A percentile compares a stretch with the other conserved stretches of the same genome.
These are phyloP conservation scores for Biston stratarius DNA, from an alignment of 2,888 invertebrate species.

Conservation along the genomic window DNA sequence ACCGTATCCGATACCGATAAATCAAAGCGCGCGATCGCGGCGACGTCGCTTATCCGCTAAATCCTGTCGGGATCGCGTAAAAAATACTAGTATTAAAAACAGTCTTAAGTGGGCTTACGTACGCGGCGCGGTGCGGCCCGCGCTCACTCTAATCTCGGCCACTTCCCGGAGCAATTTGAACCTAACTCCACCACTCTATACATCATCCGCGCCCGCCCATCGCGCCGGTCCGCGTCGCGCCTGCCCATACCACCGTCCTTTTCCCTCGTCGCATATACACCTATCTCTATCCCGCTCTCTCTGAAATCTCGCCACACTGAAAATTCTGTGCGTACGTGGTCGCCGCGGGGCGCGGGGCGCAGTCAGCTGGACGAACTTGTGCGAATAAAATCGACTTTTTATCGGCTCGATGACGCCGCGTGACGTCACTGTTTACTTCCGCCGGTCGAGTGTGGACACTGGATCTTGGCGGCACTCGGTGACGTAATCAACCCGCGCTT, in stretches of 20 bases:
- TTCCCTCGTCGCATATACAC: conserved; percentile 50
- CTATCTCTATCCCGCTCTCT: conserved; percentile 60
- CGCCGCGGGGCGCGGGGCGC: conserved; percentile 66
- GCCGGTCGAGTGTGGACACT: conserved; percentile 68
- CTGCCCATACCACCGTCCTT: conserved; percentile 64
- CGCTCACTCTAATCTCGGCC: conserved; percentile 90
- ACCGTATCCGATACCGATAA: conserved; percentile 84
- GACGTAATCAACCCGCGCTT: conserved; percentile 55
- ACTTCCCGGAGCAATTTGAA: conserved; percentile 92
- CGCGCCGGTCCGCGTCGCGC: conserved; percentile 68
- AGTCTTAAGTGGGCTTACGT: conserved; percentile 90
- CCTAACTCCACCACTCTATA: conserved; percentile 91
- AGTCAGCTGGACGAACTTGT: conserved; percentile 86
- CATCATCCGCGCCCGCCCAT: conserved; percentile 88
- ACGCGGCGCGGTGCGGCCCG: conserved; percentile 88
- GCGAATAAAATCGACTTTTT: conserved; percentile 86
- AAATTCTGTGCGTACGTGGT: conserved; percentile 73
- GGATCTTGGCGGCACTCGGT: conserved; percentile 64
- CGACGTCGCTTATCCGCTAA: conserved; percentile 85
- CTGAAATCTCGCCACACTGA: conserved; percentile 80
- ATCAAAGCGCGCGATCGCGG: conserved; percentile 85
- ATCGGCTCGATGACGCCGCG: conserved; percentile 84
- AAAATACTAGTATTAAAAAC: conserved; percentile 91
- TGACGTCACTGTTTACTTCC: conserved; percentile 86
- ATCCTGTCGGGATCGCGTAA: conserved; percentile 86